Conservation (phyloP, 2,113 vertebrate genomes). For the Caranx ignobilis region DNA sequence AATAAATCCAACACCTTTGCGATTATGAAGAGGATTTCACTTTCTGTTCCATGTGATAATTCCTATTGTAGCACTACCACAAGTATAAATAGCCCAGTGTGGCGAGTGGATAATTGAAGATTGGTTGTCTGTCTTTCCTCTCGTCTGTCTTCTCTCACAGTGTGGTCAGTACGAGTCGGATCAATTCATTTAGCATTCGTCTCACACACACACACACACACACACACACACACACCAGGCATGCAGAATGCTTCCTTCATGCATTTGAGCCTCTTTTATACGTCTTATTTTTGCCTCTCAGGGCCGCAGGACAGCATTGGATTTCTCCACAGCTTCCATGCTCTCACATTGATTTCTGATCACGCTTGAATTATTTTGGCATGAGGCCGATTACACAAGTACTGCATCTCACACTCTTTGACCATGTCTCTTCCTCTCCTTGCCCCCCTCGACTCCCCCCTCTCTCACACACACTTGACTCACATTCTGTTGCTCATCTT, state of each 20-base stretch:
- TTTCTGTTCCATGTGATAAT: constrained; percentile 10
- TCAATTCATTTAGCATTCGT: constrained; percentile 53
- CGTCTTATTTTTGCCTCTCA: constrained; percentile 60
- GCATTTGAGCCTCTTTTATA: constrained; percentile 43
- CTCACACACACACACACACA: constrained; percentile 6
- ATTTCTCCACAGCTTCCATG: constrained; percentile 58
- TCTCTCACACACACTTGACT: background rate
- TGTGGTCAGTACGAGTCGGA: constrained; percentile 18
- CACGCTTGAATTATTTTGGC: constrained; percentile 72
- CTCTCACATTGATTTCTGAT: constrained; percentile 73
- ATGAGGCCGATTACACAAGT: constrained; percentile 63
- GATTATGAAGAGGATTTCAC: constrained; percentile 36
- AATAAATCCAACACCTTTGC: constrained; percentile 46
- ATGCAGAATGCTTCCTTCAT: constrained; percentile 41
- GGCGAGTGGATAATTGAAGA: constrained; percentile 39
- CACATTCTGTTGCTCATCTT: background rate
- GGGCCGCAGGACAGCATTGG: constrained; percentile 49
- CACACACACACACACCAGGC: constrained; percentile 9
- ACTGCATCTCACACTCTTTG: constrained; percentile 51
- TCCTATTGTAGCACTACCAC: background rate
- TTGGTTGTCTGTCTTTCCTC: constrained; percentile 3
- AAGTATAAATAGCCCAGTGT: constrained; percentile 7
- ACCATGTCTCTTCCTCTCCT: constrained; percentile 27
- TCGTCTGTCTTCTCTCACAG: constrained; percentile 14
- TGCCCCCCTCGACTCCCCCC: background rate